Evolutionary conservation across 2,113 vertebrate species (phyloP), one percentile per base, ranked within the genome.

Genomic region (Neogale vison): DNA sequence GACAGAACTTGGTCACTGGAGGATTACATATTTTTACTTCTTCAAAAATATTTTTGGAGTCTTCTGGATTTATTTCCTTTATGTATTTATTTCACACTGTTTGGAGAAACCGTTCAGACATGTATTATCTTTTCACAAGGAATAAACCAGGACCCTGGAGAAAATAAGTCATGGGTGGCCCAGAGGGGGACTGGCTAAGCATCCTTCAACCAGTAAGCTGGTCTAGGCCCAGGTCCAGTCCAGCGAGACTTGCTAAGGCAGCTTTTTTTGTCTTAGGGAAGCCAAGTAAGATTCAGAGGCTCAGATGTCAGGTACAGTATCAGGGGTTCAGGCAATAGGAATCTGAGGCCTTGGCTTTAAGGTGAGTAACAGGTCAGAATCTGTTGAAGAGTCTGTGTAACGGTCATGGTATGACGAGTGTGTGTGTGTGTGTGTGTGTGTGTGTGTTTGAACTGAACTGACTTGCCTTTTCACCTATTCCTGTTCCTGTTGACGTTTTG

Each of bases 41-140:
- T 95, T 50, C 76, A 96, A 67, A 95, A 29, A 36, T 94, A 95
- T 69, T 88, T 95, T 93, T 91, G 91, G 87, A 93, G 91, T 65
- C 52, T 36, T 71, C 63, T 91, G 63, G 24, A n/a, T 83, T 61
- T 95, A 45, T 86, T 93, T 93, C 29, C 45, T 95, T 96, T 88
- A 69, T 96, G 47, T 39, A 74, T 61, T 88, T 95, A 92, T 93
- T 34, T 74, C 29, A 20, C 23, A 83, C 21, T 61, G 12, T 47
- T 90, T 59, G 79, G 57, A 59, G 61, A 90, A 57, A 57, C 71
- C 7, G 80, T 69, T 87, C 31, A 61, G 55, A 89, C 34, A 65
- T 8, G 4, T 76, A 55, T n/a, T 29, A 8, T 26, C 36, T 42
- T 36, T 69, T 29, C 47, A 45, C 7, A 82, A 83, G 34, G 47